Percentiles rank a stretch among this genome's conserved stretches.
phyloP scores from a whole-genome alignment of 2,888 invertebrate genomes.

The Oscheius onirici region DNA sequence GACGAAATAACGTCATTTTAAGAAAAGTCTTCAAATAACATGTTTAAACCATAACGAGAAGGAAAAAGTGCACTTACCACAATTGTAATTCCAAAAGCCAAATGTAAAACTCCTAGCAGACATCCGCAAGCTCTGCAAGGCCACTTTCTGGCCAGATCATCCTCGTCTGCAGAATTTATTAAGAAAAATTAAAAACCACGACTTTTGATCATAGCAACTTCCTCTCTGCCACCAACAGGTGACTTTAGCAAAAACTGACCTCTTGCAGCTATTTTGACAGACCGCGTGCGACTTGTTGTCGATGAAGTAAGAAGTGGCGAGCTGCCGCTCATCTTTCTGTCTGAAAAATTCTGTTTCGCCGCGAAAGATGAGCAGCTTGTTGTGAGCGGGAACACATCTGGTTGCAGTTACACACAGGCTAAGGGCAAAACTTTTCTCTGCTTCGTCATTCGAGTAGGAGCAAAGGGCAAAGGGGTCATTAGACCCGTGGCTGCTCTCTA shows the following conservation, averaged over 20 bases:
- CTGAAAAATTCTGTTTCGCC: no score
- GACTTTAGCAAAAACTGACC: no score
- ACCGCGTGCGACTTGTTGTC: background rate
- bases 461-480: no score
- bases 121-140: conserved; percentile 41
- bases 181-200: no score
- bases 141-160: conserved; percentile 31
- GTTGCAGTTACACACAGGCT: background rate
- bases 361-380: no score
- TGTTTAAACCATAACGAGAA: background rate
- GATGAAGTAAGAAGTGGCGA: conserved; percentile 8
- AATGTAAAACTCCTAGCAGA: conserved; percentile 41
- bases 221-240: no score
- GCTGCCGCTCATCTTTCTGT: background rate
- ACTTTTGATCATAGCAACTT: no score
- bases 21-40: background rate
- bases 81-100: conserved; percentile 34
- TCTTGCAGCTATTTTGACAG: background rate
- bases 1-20: background rate
- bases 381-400: conserved; percentile 13
- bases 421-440: no score
- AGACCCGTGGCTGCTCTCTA: no score
- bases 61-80: conserved; percentile 12
- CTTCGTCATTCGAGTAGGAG: no score
- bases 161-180: background rate